Percentiles rank a stretch among this genome's conserved stretches.
These are phyloP conservation scores for Drosophila mojavensis DNA, from an alignment of 1,140 invertebrate genomes.

Conservation along the genomic window DNA sequence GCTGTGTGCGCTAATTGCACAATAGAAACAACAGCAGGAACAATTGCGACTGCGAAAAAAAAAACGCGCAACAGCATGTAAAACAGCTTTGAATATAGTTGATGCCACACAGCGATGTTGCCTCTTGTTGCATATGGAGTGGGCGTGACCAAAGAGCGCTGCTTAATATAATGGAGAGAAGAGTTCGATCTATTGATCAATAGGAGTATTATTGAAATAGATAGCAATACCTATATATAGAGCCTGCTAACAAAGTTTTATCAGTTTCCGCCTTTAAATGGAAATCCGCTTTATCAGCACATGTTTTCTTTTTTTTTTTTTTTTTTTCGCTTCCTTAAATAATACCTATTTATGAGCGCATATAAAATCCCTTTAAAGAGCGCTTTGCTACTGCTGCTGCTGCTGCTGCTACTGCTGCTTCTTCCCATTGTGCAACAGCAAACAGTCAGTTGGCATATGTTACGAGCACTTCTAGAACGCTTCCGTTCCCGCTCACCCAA, in stretches of 20 bases:
- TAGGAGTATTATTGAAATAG: no score
- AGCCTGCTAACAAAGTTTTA: no score
- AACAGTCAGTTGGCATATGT: slow-evolving; percentile 48
- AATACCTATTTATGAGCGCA: slow-evolving; percentile 12
- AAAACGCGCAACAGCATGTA: slow-evolving; percentile 73
- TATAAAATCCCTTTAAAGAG: slow-evolving; percentile 21
- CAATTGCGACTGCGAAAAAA: slow-evolving; percentile 39
- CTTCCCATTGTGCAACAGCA: slow-evolving; percentile 14
- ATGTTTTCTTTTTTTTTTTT: background rate
- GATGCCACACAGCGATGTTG: slow-evolving; percentile 20
- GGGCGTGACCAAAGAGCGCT: no score
- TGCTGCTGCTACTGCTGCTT: slow-evolving; percentile 13
- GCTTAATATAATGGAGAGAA: no score
- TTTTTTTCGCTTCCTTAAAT: background rate
- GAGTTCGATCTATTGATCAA: no score
- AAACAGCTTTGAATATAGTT: slow-evolving; percentile 46
- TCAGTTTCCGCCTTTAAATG: slow-evolving; percentile 2
- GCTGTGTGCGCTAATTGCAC: slow-evolving; percentile 67
- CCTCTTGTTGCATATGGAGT: slow-evolving; percentile 7
- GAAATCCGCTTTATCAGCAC: slow-evolving; percentile 10
- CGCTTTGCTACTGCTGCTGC: slow-evolving; percentile 29
- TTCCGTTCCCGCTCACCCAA: background rate
- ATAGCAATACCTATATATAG: no score
- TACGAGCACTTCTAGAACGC: slow-evolving; percentile 23
- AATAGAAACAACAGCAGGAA: slow-evolving; percentile 50